A percentile compares a stretch with the other conserved stretches of the same genome.
These are phyloP conservation scores for Cacoxenus indagator DNA, from an alignment of 2,888 invertebrate species.

Conservation along the genomic window DNA sequence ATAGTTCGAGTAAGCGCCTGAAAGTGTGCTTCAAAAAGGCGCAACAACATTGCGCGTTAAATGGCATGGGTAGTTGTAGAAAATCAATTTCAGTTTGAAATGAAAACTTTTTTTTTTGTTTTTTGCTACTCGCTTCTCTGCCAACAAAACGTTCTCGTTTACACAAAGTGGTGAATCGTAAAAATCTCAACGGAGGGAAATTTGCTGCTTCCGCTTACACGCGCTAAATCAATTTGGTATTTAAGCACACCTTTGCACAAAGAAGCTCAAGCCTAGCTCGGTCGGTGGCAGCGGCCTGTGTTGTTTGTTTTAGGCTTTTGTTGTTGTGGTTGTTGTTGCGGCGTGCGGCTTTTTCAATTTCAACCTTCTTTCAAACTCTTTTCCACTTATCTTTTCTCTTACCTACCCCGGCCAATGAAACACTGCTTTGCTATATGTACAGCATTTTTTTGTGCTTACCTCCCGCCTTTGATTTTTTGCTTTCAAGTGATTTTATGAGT, in stretches of 20 bases:
- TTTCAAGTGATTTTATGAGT: slow-evolving; percentile 60
- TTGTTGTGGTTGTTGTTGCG: slow-evolving; percentile 28
- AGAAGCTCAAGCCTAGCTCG: background rate
- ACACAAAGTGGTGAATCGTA: background rate
- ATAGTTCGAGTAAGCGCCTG: slow-evolving; percentile 7
- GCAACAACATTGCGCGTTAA: background rate
- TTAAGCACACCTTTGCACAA: slow-evolving; percentile 39
- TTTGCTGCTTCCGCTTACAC: slow-evolving; percentile 55
- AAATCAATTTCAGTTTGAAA: slow-evolving; percentile 53
- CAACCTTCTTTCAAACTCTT: slow-evolving; percentile 20
- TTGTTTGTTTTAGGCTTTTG: slow-evolving; percentile 8
- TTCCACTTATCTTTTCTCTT: background rate
- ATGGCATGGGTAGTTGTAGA: background rate
- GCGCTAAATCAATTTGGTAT: slow-evolving; percentile 64
- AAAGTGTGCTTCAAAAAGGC: slow-evolving; percentile 20
- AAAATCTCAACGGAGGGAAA: slow-evolving; percentile 13
- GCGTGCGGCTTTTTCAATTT: slow-evolving; percentile 27
- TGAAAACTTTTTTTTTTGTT: background rate
- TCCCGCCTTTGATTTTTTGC: slow-evolving; percentile 25
- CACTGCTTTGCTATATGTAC: background rate
- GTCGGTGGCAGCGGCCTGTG: background rate
- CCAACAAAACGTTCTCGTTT: background rate
- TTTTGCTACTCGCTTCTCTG: background rate
- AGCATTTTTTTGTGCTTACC: background rate
- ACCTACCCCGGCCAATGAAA: background rate